Base-by-base conservation (phyloP, 2,888 invertebrate species). In the Mythimna loreyi region DNA sequence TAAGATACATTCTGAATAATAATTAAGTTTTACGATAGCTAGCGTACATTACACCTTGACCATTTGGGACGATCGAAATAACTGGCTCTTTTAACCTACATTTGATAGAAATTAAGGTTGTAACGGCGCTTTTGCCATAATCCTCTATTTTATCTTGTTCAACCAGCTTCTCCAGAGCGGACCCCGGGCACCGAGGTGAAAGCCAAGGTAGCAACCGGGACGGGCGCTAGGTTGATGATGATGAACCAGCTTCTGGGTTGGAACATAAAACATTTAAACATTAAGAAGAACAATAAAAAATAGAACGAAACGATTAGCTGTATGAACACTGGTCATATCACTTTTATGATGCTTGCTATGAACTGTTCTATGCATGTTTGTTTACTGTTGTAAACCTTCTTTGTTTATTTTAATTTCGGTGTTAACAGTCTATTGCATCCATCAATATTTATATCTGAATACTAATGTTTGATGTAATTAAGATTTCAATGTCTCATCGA, bases 1-100 rank as follows among this genome's bases (percentile, higher is more conserved):
- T 78, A 75, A 60, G 76, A 78, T 82, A 80, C 83, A 80, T 79
- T 75, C 82, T 83, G 94, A 93, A 93, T 94, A 89, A 85, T 86
- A 92, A 93, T 90, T 86, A 87, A 86, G 80, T 88, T 89, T 88
- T 87, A 91, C 87, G 86, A 86, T 86, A 84, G 81, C 83, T 73
- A 75, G 73, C 75, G 74, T 78, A 76, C 73, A 66, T 80, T 81
- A 73, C 57, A 85, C 77, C 80, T 81, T 84, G 84, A 85, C 83
- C 83, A 85, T 83, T 81, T 67, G 74, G 75, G 69, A 80, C 73
- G 72, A 80, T 81, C 67, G 67, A 77, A 77, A 77, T 73, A 65
- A 70, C 67, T 76, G 69, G 67, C 63, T 66, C 52, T 49, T 25
- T 73, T 56, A 71, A 73, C 71, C 74, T 72, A 83, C 45, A 75